Conservation (phyloP, 2,888 invertebrate species). For the Hermaeophaga mercurialis region DNA sequence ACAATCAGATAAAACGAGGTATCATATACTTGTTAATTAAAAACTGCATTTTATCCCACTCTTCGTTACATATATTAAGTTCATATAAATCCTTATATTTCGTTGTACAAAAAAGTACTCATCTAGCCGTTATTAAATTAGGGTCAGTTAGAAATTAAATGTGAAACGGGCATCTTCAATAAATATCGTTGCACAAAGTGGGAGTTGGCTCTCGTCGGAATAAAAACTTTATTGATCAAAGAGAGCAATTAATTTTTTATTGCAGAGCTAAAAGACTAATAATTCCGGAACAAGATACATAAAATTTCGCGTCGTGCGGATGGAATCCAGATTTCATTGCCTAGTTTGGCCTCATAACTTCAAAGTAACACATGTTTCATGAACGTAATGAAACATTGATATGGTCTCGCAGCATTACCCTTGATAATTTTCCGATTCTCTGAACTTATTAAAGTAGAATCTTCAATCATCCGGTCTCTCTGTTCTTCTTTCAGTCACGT, state of each 20-base stretch:
- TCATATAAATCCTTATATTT: too few species aligned
- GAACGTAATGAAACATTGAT: conserved; percentile 17
- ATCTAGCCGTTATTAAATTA: too few species aligned
- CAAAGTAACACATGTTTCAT: conserved; percentile 13
- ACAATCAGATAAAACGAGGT: too few species aligned
- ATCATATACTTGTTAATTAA: too few species aligned
- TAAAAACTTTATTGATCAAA: conserved; percentile 11
- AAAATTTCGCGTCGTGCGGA: not conserved
- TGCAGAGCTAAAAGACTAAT: not conserved
- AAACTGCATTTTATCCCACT: too few species aligned
- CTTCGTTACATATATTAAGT: too few species aligned
- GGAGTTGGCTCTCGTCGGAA: not conserved
- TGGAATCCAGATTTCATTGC: conserved; percentile 13
- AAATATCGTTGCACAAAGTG: too few species aligned
- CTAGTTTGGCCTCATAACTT: not conserved
- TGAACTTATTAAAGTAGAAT: conserved; percentile 22
- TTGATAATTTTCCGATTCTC: conserved; percentile 23
- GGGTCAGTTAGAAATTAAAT: too few species aligned
- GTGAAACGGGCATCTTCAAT: too few species aligned
- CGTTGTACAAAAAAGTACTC: too few species aligned
- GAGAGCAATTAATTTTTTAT: not conserved
- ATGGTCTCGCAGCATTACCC: conserved; percentile 10
- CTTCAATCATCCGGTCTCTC: conserved; percentile 15
- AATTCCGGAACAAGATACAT: conserved; percentile 12
- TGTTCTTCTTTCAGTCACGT: not conserved